Evolutionary conservation across 2,888 invertebrate genomes (phyloP), one percentile per base, ranked within the genome.

Genomic region (Sceliomorpha sp.): DNA sequence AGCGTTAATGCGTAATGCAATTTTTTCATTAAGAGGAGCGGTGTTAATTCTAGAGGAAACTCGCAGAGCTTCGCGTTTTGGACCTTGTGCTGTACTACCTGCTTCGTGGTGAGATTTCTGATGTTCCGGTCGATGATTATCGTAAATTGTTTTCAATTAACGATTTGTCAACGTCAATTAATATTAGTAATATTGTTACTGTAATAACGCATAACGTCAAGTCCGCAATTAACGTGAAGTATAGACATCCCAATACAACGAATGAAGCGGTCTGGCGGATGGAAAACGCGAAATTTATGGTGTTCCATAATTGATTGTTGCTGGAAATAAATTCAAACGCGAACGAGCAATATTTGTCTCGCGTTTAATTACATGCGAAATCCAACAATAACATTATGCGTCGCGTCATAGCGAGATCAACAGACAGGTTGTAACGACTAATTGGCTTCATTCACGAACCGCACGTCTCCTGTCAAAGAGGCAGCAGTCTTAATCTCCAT

Each of bases 371-470:
- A 55, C 36, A 48, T 42, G 12, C 34, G 34, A 39, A 3, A 55
- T 17, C 12, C 42, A 40, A 56, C 48, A 56, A 56, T 44, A 56
- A 63, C 63, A 56, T 63, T 56, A 56, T 56, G 64, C 64, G 50
- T 51, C 56, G 48, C 44, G 50, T 44, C 56, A 56, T 50, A 50
- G n/a, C 56, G 55, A 63, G 48, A 56, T 42, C 42, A 56, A 63
- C 50, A 56, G 31, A 36, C 26, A 12, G 24, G 37, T 13, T 64
- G 64, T 50, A 56, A 64, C 50, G 44, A 34, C 50, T 56, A 64
- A 64, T 64, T 64, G 64, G 45, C 56, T 64, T 64, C 56, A 51
- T 64, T 64, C 63, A 50, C 56, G 29, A 56, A 37, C 50, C 50
- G 50, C 64, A 64, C 56, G 64, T 64, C 50, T 56, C 32, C 56